Evolutionary conservation across 37 sponge, comb jelly and placozoan species (phyloP), one percentile per base, ranked within the genome.

Genomic region (Cladorhizidae sp.): DNA sequence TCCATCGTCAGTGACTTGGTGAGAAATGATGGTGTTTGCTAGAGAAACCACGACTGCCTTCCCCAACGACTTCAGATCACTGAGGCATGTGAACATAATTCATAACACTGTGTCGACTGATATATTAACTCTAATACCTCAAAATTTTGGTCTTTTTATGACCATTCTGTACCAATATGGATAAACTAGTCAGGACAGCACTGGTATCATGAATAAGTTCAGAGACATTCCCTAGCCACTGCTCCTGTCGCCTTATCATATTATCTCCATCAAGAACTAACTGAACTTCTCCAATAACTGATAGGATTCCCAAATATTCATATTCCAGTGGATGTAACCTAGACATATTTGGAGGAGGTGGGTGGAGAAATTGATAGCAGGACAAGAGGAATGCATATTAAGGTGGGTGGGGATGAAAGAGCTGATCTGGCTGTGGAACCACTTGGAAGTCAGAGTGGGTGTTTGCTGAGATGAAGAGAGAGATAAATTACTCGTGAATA

Each of bases 21-120:
- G 51, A 49, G 73, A 72, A 0, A 67, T 55, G 23, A 26, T 65
- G 0, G 18, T 43, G 69, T 77, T 85, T 14, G 86, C 86, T 28
- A 90, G 74, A 26, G 91, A 90, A 26, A 90, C 49, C 0, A 90
- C 68, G 5, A 61, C 6, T 21, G 29, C 40, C n/a, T 75, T 39
- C 14, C 81, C 69, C 1, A 78, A 36, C 1, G 52, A 43, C 21
- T 57, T 73, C 31, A 72, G 51, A 18, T 7, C 49, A 0, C 73
- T 70, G 85, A 21, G 56, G 21, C 1, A 22, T 17, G 25, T 22
- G 25, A 61, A 61, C 7, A 61, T 7, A 7, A 26, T 61, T 61
- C 26, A 61, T 28, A 21, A 52, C 15, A 52, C 15, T 18, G 54
- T 15, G 15, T 11, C 11, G 11, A 52, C 54, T 52, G 11, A 15